Conservation (phyloP, 2,113 vertebrate genomes). For the Aldabrachelys gigantea region DNA sequence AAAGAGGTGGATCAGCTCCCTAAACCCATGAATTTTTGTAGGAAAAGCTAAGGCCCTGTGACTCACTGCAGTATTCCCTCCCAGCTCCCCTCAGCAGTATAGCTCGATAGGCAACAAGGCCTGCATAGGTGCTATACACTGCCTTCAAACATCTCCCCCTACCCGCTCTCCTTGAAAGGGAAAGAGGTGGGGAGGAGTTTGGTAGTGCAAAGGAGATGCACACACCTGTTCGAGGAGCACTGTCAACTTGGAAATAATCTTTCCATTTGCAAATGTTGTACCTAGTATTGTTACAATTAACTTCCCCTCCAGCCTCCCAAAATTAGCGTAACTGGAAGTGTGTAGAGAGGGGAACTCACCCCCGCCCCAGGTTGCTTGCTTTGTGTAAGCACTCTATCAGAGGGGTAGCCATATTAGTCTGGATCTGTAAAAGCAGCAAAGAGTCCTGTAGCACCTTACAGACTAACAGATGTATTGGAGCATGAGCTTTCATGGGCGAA, state of each 20-base stretch:
- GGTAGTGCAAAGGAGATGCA: background rate
- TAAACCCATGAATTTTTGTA: background rate
- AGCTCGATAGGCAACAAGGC: background rate
- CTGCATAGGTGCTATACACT: background rate
- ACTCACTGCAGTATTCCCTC: background rate
- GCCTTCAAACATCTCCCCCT: background rate
- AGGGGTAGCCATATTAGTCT: too few relatives aligned
- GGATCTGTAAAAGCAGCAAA: too few relatives aligned
- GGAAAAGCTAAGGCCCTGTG: background rate
- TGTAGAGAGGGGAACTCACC: background rate
- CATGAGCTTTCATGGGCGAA: too few relatives aligned
- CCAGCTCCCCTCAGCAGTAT: background rate
- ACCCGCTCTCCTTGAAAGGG: background rate
- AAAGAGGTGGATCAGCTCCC: background rate
- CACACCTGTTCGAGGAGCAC: background rate
- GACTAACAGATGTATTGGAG: too few relatives aligned
- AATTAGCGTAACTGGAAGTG: background rate
- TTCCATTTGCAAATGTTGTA: background rate
- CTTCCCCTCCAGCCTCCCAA: background rate
- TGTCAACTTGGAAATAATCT: background rate
- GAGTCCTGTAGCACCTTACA: too few relatives aligned
- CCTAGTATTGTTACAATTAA: background rate
- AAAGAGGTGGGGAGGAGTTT: background rate
- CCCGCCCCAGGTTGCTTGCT: background rate
- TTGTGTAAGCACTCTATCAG: background rate